phyloP scores from a whole-genome alignment of 2,888 invertebrate species.

The Ptilodon capucinus region DNA sequence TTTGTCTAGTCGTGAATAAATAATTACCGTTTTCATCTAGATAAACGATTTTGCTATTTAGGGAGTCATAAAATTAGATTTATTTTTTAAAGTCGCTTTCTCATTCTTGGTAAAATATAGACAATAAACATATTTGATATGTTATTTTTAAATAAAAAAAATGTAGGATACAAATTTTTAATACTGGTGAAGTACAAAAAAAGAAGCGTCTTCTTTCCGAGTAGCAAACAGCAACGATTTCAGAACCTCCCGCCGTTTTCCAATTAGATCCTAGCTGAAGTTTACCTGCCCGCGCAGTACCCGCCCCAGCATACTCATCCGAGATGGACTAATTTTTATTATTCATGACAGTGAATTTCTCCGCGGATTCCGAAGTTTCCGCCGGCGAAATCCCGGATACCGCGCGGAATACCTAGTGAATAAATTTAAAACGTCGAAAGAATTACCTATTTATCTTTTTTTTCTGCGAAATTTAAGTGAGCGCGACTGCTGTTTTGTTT shows the following conservation, averaged over 20 bases:
- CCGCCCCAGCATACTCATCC: constrained; percentile 7
- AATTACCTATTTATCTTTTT: constrained; percentile 42
- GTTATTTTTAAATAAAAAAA: too few relatives aligned
- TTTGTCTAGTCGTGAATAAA: constrained; percentile 4
- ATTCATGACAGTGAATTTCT: constrained; percentile 57
- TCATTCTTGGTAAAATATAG: too few relatives aligned
- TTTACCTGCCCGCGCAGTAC: constrained; percentile 6
- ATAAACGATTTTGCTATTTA: neutral
- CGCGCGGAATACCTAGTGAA: constrained; percentile 44
- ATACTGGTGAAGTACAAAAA: too few relatives aligned
- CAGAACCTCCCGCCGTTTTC: constrained; percentile 9
- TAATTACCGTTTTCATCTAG: neutral
- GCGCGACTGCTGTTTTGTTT: constrained; percentile 2
- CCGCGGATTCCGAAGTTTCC: constrained; percentile 37
- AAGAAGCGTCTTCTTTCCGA: too few relatives aligned
- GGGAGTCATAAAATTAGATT: too few relatives aligned
- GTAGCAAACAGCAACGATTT: too few relatives aligned
- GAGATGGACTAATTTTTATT: constrained; percentile 48
- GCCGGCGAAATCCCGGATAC: constrained; percentile 50
- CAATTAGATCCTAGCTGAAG: constrained; percentile 15
- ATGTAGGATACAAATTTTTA: too few relatives aligned
- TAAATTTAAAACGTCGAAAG: constrained; percentile 44
- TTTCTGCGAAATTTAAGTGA: constrained; percentile 29
- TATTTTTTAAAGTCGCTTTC: too few relatives aligned
- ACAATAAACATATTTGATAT: too few relatives aligned